phyloP scores from a whole-genome alignment of 2,113 vertebrate genomes.

The Zosterops lateralis region DNA sequence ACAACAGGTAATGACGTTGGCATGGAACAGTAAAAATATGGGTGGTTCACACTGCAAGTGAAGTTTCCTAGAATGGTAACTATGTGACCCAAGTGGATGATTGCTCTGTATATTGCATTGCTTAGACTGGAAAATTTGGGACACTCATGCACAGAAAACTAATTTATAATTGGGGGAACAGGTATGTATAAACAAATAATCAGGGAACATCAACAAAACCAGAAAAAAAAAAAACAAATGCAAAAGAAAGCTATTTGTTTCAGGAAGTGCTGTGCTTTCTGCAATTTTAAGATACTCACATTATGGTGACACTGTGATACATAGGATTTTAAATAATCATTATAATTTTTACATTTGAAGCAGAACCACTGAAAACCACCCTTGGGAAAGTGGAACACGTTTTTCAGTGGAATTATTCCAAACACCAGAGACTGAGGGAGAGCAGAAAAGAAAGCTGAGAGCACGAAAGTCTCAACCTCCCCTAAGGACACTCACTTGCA shows the following conservation, averaged over 20 bases:
- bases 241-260: background rate
- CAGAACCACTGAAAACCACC: background rate
- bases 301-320: background rate
- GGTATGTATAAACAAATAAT: background rate
- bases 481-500: background rate
- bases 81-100: background rate
- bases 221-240: background rate
- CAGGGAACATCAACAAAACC: background rate
- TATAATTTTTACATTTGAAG: background rate
- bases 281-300: background rate
- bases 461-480: accelerated
- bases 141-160: background rate
- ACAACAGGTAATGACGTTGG: background rate
- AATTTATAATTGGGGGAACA: background rate
- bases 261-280: background rate
- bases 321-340: background rate
- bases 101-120: background rate
- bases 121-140: background rate
- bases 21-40: background rate
- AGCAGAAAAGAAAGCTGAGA: background rate
- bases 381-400: background rate
- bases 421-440: background rate
- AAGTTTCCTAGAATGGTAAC: background rate
- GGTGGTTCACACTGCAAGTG: background rate
- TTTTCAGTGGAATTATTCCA: background rate